These are phyloP conservation scores for Drosophila borealis DNA, from an alignment of 2,888 invertebrate genomes.

Conservation along the genomic window DNA sequence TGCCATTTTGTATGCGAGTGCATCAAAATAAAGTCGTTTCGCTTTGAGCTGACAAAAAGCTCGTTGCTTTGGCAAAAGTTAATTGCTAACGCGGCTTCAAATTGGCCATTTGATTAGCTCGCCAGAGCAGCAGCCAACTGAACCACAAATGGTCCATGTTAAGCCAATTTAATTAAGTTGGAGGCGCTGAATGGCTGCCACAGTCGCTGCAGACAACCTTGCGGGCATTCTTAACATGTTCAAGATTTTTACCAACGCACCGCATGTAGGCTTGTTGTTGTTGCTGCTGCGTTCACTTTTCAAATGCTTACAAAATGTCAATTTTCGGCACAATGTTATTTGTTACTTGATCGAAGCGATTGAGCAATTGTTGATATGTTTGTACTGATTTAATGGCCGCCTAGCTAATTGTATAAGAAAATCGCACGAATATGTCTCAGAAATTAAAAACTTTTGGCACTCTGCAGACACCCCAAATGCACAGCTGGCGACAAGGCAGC, in stretches of 20 bases:
- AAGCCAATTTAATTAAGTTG: constrained; percentile 73
- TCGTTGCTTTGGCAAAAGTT: constrained; percentile 27
- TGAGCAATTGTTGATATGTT: constrained; percentile 67
- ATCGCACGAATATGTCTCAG: constrained; percentile 29
- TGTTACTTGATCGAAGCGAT: constrained; percentile 70
- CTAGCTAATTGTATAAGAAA: constrained; percentile 58
- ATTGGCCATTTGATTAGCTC: constrained; percentile 61
- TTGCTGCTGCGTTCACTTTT: constrained; percentile 71
- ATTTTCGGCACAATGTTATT: constrained; percentile 74
- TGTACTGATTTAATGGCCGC: constrained; percentile 56
- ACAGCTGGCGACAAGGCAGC: constrained; percentile 57
- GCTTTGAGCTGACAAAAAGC: constrained; percentile 48
- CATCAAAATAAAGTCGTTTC: constrained; percentile 43
- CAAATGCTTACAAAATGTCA: constrained; percentile 67
- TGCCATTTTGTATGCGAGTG: constrained; percentile 28
- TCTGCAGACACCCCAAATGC: constrained; percentile 58
- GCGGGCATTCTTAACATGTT: constrained; percentile 72
- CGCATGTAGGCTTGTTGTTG: constrained; percentile 29
- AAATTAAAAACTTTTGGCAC: constrained; percentile 55
- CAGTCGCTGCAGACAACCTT: constrained; percentile 65
- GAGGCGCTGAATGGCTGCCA: constrained; percentile 51
- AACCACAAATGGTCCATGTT: constrained; percentile 48
- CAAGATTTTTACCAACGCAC: constrained; percentile 75
- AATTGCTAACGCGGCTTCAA: constrained; percentile 47
- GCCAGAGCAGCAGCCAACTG: constrained; percentile 16